Conservation (phyloP, 1,140 invertebrate genomes). For the Drosophila lacteicornis region DNA sequence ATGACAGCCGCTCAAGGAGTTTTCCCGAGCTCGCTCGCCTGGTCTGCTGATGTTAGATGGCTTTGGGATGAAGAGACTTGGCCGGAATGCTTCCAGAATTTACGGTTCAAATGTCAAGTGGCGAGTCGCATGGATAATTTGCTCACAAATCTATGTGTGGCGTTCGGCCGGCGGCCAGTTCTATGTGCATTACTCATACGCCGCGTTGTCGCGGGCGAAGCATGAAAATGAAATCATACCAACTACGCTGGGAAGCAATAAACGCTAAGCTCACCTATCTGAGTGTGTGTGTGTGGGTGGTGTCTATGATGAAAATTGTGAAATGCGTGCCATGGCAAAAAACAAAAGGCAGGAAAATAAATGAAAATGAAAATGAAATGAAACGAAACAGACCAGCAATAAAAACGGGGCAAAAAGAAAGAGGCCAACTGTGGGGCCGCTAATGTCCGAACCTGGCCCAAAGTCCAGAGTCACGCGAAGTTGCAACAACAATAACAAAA, state of each 20-base stretch:
- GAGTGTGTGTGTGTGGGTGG: constrained; percentile 34
- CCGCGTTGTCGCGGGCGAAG: constrained; percentile 40
- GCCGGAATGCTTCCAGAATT: constrained; percentile 4
- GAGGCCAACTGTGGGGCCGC: constrained; percentile 12
- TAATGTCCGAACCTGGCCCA: constrained; percentile 71
- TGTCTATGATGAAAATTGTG: constrained; percentile 66
- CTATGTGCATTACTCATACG: constrained; percentile 70
- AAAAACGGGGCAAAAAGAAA: constrained; percentile 43
- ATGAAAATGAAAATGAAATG: constrained; percentile 40
- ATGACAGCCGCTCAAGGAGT: constrained; percentile 40
- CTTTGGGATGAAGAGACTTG: background rate
- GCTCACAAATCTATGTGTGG: constrained; percentile 14
- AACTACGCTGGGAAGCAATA: constrained; percentile 53
- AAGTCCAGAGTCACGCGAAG: constrained; percentile 74
- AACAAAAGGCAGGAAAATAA: constrained; percentile 32
- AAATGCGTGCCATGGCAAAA: constrained; percentile 63
- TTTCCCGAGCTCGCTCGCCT: constrained; percentile 26
- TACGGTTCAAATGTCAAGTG: constrained; percentile 9
- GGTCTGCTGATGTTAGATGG: constrained; percentile 9
- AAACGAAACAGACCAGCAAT: constrained; percentile 47
- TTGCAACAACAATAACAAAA: constrained; percentile 57
- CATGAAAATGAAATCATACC: constrained; percentile 77
- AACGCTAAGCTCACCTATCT: constrained; percentile 53
- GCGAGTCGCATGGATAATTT: constrained; percentile 4
- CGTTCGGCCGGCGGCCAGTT: constrained; percentile 15